Evolutionary conservation across 1,140 invertebrate species (phyloP), one percentile per base, ranked within the genome.

Genomic region (Saccostrea cuccullata): DNA sequence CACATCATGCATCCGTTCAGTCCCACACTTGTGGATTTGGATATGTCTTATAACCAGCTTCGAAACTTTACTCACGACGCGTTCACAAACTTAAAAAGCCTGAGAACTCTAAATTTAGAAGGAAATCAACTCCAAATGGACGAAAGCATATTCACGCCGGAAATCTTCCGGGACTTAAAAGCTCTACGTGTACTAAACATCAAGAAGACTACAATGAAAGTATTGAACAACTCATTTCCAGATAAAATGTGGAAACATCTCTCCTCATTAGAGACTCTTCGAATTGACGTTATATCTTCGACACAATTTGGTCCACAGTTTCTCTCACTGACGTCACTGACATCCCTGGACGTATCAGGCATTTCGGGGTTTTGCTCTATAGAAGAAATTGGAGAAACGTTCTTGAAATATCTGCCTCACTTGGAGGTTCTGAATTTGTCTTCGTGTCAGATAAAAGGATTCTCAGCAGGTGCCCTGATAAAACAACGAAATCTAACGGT

Each of bases 371-470:
- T 23, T 55, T 84, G 82, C 47, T 15, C 13, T 0, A 47, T 84
- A 26, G 23, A 56, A 20, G n/a, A 8, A 20, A 40, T 84, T 8
- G 15, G n/a, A 55, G n/a, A 47, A 20, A 60, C 60, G 56, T 17
- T 30, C n/a, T 82, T 82, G 23, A 11, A 30, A 58, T 55, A 55
- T 60, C 13, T 40, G 15, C 8, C 47, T 17, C 17, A 64, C 73
- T 64, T 83, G 56, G 23, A 84, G 86, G 56, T 36, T 60, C 36
- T 40, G 60, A 56, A 89, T 26, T 26, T 89, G 17, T 85, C 86
- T 3, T 64, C 9, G 17, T 89, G 88, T 82, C 9, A 82, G 26
- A 60, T 89, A 13, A 87, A 56, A 20, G 17, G 26, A 0, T 55
- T 89, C 23, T 15, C 84, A 17, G 56, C 11, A 26, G 88, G 88